Conservation (phyloP, 2,888 invertebrate species). For the Xylophagus ater region DNA sequence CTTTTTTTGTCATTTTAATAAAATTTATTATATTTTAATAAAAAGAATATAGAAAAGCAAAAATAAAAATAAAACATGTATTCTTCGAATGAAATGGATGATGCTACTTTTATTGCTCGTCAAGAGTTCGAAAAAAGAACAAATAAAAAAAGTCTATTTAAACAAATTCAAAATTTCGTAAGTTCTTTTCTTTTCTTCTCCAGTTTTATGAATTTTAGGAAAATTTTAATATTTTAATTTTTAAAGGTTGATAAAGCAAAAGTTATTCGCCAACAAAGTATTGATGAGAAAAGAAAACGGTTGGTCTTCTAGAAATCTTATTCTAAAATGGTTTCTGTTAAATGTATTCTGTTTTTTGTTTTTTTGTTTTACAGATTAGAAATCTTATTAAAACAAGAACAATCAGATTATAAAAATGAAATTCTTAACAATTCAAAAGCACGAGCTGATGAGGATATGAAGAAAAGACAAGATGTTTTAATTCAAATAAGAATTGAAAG, state of each 20-base stretch:
- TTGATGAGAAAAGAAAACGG: constrained; percentile 7
- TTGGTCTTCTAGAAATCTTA: background rate
- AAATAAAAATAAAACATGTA: background rate
- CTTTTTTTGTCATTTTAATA: too few species aligned
- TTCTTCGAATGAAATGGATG: constrained; percentile 1
- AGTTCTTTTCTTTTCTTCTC: background rate
- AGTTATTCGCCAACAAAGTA: constrained; percentile 3
- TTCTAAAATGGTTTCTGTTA: background rate
- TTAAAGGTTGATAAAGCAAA: constrained; percentile 7
- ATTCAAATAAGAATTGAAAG: constrained; percentile 7
- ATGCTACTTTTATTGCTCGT: background rate
- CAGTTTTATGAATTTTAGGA: background rate
- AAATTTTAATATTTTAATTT: background rate
- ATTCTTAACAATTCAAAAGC: constrained; percentile 8
- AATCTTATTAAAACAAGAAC: constrained; percentile 6
- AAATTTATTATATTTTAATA: background rate
- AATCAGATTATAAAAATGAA: constrained; percentile 8
- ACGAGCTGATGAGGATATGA: constrained; percentile 4
- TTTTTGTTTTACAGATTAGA: constrained; percentile 8
- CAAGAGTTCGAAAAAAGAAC: constrained; percentile 9
- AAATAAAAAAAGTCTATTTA: constrained; percentile 6
- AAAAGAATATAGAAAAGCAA: background rate
- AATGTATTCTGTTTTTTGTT: background rate
- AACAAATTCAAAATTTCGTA: constrained; percentile 11
- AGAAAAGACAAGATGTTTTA: constrained; percentile 2